These are phyloP conservation scores for Sceliomorpha sp. DNA, from an alignment of 2,888 invertebrate species.

Conservation along the genomic window DNA sequence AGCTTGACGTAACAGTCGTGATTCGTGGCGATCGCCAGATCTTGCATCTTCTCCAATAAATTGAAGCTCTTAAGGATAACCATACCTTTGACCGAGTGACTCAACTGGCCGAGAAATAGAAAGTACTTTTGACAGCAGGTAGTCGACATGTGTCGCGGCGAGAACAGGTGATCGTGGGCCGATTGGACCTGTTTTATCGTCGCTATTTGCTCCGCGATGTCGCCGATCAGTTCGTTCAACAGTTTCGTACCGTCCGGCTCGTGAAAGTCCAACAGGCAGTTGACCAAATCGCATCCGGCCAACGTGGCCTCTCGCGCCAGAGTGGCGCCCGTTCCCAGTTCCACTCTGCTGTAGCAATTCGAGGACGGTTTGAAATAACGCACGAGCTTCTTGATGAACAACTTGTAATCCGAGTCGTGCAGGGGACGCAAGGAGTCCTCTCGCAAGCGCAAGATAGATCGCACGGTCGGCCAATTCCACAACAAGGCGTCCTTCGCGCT, in stretches of 20 bases:
- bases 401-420: conserved; percentile 85
- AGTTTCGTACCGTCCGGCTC: conserved; percentile 87
- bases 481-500: conserved; percentile 88
- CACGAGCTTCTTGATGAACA: conserved; percentile 88
- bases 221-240: conserved; percentile 89
- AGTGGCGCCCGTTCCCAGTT: conserved; percentile 83
- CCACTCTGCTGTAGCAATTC: conserved; percentile 92
- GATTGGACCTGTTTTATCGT: conserved; percentile 87
- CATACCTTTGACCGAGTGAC: conserved; percentile 86
- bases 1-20: conserved; percentile 97
- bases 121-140: conserved; percentile 97
- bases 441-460: conserved; percentile 81
- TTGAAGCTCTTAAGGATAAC: conserved; percentile 84
- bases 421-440: conserved; percentile 83
- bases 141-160: conserved; percentile 92
- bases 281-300: conserved; percentile 87
- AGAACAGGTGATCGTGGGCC: conserved; percentile 93
- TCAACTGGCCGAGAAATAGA: conserved; percentile 93
- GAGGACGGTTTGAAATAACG: conserved; percentile 93
- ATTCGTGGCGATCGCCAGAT: conserved; percentile 89
- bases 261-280: conserved; percentile 86
- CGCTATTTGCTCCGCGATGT: conserved; percentile 88
- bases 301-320: conserved; percentile 84
- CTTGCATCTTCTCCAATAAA: conserved; percentile 82
- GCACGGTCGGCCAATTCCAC: conserved; percentile 97